Evolutionary conservation across 2,113 vertebrate species (phyloP), one percentile per base, ranked within the genome.

Genomic region (Actenoides hombroni): DNA sequence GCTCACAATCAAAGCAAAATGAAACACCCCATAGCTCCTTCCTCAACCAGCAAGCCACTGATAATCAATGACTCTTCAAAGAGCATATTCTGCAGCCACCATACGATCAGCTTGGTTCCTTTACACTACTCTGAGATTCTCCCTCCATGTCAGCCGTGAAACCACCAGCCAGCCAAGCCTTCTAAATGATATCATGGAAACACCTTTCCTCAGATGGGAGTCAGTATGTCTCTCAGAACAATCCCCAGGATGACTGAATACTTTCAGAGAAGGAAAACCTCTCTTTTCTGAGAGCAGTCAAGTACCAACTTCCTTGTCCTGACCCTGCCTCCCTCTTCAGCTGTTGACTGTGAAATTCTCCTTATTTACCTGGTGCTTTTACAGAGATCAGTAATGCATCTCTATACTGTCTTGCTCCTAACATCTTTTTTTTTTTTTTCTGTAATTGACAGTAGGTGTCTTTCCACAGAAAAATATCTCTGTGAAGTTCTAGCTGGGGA

Each of bases 261-360:
- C 40, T 77, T 88, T 86, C 48, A 65, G 71, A 86, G 84, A 90
- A 90, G 1, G 49, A 51, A 94, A 94, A 40, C 48, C 37, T 73
- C 12, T 69, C 68, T 86, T 92, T 89, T 53, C 88, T 73, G 33
- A 75, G 33, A 90, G 25, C 57, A 54, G 69, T 91, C 57, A 69
- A 92, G 69, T 33, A 96, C 39, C 60, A 64, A 8, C 51, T 78
- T 81, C 68, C 23, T 94, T 57, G 60, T 88, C 53, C 33, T 53
- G 79, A 89, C 76, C 69, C 76, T 88, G 46, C 42, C 59, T 96
- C 60, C 40, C 44, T 92, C 86, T 88, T 88, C 88, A 94, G 51
- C 69, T 86, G 44, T 57, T 96, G 90, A 73, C 56, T 37, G 16
- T 70, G 65, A 94, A 83, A 82, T 69, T 83, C 81, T 93, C 69